Base-by-base conservation (phyloP, 2,888 invertebrate genomes). In the Tenthredo scrophulariae region DNA sequence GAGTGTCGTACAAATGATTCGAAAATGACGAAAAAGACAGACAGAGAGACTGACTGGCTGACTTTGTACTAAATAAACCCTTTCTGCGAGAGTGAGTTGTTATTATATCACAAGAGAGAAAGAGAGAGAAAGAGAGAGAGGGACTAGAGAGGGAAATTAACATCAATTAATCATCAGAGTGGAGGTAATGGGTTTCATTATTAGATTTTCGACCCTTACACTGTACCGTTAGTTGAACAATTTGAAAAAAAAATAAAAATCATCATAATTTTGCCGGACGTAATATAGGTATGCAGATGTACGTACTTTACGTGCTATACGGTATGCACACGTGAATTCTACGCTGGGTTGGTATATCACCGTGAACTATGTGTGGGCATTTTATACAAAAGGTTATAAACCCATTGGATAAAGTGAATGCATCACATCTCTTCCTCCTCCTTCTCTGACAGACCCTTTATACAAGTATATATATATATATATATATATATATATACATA, bases 31-130 rank as follows among this genome's bases (percentile, higher is more conserved):
- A 72, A 40, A 72, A 7, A 72, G 37, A n/a, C 9, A 72, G 13
- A 58, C 26, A 13, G 26, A 62, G 26, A 10, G 62, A 62, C 58
- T 22, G 62, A 62, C 2, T 26, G 70, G 40, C 70, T 72, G 37
- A 43, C 43, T 75, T 75, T 75, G 46, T 26, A 75, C 75, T 15
- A 26, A 50, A 75, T 75, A 43, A 75, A 75, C 75, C 75, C 75
- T 43, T 26, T 46, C 43, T 13, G 22, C n/a, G n/a, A 37, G 40
- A 22, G 9, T 13, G 15, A 46, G 6, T 74, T 15, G 26, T 15
- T 22, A 74, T 40, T 10, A 29, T 4, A 26, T 26, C 22, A 13
- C 62, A 62, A 62, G 26, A 26, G 22, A 62, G 26, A 6, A 9
- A 26, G 7, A 58, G 5, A 22, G 9, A n/a, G 0, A 62, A 9